phyloP scores from a whole-genome alignment of 1,140 invertebrate genomes.

The Asbolus verrucosus region DNA sequence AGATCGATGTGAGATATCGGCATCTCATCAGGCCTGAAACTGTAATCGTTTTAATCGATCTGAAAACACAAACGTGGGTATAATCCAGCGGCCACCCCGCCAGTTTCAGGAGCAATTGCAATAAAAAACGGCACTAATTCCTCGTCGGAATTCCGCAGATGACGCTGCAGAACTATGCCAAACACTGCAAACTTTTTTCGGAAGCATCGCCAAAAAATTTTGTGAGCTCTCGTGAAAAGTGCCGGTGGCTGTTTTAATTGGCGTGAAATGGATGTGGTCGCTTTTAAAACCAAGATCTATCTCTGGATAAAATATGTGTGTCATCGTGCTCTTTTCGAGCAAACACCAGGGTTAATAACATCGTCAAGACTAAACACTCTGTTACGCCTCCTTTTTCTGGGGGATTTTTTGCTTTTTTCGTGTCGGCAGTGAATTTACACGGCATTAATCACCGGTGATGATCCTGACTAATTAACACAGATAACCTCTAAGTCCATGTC shows the following conservation, averaged over 20 bases:
- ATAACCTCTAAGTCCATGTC: slow-evolving; percentile 4
- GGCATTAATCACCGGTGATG: too few relatives aligned
- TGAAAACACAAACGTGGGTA: too few relatives aligned
- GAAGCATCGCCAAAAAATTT: slow-evolving; percentile 20
- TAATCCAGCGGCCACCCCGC: not conserved
- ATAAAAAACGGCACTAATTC: slow-evolving; percentile 16
- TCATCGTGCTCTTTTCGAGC: not conserved
- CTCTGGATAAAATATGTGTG: slow-evolving; percentile 12
- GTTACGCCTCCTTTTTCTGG: too few relatives aligned
- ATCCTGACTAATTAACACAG: too few relatives aligned
- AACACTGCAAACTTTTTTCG: slow-evolving; percentile 9
- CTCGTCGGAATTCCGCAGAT: not conserved
- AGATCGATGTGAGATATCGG: too few relatives aligned
- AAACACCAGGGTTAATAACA: slow-evolving; percentile 14
- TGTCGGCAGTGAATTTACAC: too few relatives aligned
- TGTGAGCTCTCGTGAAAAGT: slow-evolving; percentile 18
- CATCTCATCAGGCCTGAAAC: too few relatives aligned
- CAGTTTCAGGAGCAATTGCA: slow-evolving; percentile 1
- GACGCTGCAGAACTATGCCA: slow-evolving; percentile 10
- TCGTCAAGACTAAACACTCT: slow-evolving; percentile 1
- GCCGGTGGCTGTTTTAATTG: slow-evolving; percentile 42
- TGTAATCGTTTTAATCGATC: too few relatives aligned
- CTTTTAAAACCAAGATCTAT: slow-evolving; percentile 13
- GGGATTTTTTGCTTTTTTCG: too few relatives aligned
- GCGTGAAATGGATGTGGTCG: slow-evolving; percentile 46